Evolutionary conservation across 1,140 invertebrate species (phyloP), one percentile per base, ranked within the genome.

Genomic region (Popillia japonica): DNA sequence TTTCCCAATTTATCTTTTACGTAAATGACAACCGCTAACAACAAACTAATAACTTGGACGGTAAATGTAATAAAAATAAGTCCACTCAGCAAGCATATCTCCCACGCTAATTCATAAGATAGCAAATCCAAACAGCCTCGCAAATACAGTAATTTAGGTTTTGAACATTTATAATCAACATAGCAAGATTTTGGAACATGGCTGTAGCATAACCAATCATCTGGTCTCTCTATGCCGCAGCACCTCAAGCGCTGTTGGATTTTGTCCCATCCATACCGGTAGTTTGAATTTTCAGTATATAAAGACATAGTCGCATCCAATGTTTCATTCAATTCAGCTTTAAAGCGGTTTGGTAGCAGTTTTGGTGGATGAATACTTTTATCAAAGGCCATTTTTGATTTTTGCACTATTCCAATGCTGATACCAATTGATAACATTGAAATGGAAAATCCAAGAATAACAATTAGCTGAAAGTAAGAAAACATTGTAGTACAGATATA

Each of bases 241-340:
- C 75, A 76, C 22, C 27, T 76, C 27, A 76, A 55, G 14, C 75
- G 75, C 20, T 76, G 75, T 23, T 76, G 75, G 6, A 76, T 42
- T 11, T 55, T 44, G 48, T 76, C 75, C 75, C 75, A 76, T 20
- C 23, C 40, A 11, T 41, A 27, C 3, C 44, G 41, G 23, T 76
- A 76, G 14, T 48, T 34, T 48, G 23, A 17, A 11, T 76, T 76
- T 20, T 20, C 8, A n/a, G 27, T 6, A 34, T 76, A 76, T 6
- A 55, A 27, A 3, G 40, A 27, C 44, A 76, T 48, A 3, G 41
- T 27, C 8, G 41, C 17, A n/a, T 7, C 2, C 44, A 76, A 11
- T 6, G 75, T 48, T 14, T 55, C 75, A 23, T 76, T 76, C 20
- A 76, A 10, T 48, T 27, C 14, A 0, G 41, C 14, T 27, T 34